Percentiles rank a stretch among this genome's conserved stretches.
These are phyloP conservation scores for Enteromius paludinosus DNA, from an alignment of 2,797 vertebrate genomes.

Conservation along the genomic window DNA sequence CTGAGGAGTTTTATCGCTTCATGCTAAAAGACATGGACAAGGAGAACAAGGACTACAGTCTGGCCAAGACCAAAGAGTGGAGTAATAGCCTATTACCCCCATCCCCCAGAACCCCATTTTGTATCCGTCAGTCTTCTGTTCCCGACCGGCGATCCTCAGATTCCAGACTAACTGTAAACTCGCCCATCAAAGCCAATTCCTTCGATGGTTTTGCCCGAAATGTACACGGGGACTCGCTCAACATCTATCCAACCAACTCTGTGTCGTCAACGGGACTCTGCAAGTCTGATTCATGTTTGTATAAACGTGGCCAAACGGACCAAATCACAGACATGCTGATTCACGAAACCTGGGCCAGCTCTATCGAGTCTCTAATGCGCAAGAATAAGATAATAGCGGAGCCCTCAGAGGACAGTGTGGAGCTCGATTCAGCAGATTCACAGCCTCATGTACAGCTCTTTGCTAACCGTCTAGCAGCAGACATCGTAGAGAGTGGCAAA, in stretches of 20 bases:
- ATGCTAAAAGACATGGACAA: slow-evolving; percentile 94
- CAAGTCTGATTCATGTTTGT: slow-evolving; percentile 96
- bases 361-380: slow-evolving; percentile 95
- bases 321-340: slow-evolving; percentile 95
- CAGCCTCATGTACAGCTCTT: slow-evolving; percentile 82
- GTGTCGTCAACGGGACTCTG: slow-evolving; percentile 86
- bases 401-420: slow-evolving; percentile 75
- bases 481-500: slow-evolving; percentile 85
- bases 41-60: slow-evolving; percentile 84
- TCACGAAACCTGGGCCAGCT: slow-evolving; percentile 94
- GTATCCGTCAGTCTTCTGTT: slow-evolving; percentile 91
- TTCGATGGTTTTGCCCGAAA: slow-evolving; percentile 91
- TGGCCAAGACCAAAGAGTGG: slow-evolving; percentile 88
- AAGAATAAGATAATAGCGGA: slow-evolving; percentile 95
- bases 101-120: slow-evolving; percentile 83
- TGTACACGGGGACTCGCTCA: slow-evolving; percentile 82
- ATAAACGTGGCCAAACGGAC: slow-evolving; percentile 87
- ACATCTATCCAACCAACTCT: slow-evolving; percentile 79
- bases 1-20: slow-evolving; percentile 96
- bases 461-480: slow-evolving; percentile 82
- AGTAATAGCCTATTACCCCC: slow-evolving; percentile 84
- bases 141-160: slow-evolving; percentile 88
- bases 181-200: slow-evolving; percentile 94
- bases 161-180: slow-evolving; percentile 86
- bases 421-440: slow-evolving; percentile 76